A percentile compares a stretch with the other conserved stretches of the same genome.
Conservation (phyloP, 2,797 vertebrate genomes). For the Pseudomugil gertrudae region DNA sequence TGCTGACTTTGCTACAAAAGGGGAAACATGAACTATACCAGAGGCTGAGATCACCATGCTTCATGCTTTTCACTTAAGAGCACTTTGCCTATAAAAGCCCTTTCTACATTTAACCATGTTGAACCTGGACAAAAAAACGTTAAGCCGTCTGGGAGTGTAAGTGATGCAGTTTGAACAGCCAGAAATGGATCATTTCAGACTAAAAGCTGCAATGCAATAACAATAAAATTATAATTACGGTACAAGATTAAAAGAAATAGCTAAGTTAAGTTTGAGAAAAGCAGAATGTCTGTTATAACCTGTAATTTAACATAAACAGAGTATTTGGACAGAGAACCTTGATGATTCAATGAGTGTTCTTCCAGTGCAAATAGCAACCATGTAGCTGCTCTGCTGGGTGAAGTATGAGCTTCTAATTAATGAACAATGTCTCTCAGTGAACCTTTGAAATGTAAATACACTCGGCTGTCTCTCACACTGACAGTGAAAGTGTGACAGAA, state of each 20-base stretch:
- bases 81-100: slow-evolving; percentile 2
- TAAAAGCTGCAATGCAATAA: too few species aligned
- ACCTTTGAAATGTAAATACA: slow-evolving; percentile 78
- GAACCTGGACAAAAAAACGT: neutral
- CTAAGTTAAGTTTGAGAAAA: neutral
- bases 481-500: slow-evolving; percentile 53
- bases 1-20: slow-evolving; percentile 20
- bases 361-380: slow-evolving; percentile 46
- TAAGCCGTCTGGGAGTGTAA: neutral
- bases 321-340: neutral
- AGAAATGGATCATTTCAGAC: neutral
- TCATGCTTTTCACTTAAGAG: slow-evolving; percentile 17
- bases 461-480: slow-evolving; percentile 36
- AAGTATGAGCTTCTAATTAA: slow-evolving; percentile 67
- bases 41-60: slow-evolving; percentile 4
- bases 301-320: neutral
- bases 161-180: too few species aligned
- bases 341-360: slow-evolving; percentile 21
- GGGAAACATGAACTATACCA: slow-evolving; percentile 4
- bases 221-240: too few species aligned
- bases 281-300: neutral
- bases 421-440: slow-evolving; percentile 51
- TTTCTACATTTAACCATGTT: slow-evolving; percentile 5
- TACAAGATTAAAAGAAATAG: neutral
- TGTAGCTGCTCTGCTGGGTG: slow-evolving; percentile 50